Evolutionary conservation across 2,113 vertebrate genomes (phyloP), one percentile per base, ranked within the genome.

Genomic region (Myrmophylax atrothorax): DNA sequence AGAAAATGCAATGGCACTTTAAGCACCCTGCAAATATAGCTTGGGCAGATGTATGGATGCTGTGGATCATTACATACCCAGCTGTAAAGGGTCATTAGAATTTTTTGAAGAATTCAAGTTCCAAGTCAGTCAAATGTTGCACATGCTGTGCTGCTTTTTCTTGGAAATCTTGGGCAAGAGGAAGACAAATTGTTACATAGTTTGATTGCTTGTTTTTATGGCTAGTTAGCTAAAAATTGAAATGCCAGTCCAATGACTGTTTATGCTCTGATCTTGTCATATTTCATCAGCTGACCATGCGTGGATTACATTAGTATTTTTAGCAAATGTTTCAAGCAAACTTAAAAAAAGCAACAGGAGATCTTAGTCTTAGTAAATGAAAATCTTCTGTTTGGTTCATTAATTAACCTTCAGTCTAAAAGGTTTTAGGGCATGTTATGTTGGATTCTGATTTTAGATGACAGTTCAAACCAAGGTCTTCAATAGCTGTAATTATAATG

Each of bases 401-500:
- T 88, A 89, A 84, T 87, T 93, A 83, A 73, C 56, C 44, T 70
- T 73, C 46, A 63, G 23, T 40, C 8, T 52, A 38, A 85, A 60
- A 67, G 29, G 14, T 73, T 96, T 75, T 53, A 79, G 52, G 66
- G n/a, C 10, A 75, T n/a, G 31, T 58, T 91, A 59, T 44, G 37
- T 80, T 80, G 38, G 90, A 89, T 86, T 94, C 50, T 84, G 76
- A 72, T 83, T 96, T 93, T 47, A 90, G 62, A 87, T 70, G 64
- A 84, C 60, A 93, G 78, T 89, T 87, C 91, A 94, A 96, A 86
- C 59, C 49, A 82, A 94, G 69, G 22, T 50, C 73, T 87, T 87
- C 84, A 95, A 80, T 96, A 96, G 86, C 79, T 91, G 26, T 74
- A 94, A 92, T 79, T 73, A 84, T n/a, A 47, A 50, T 44, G 49